phyloP scores from a whole-genome alignment of 2,797 vertebrate species.

The Rhabdophis nuchalis region DNA sequence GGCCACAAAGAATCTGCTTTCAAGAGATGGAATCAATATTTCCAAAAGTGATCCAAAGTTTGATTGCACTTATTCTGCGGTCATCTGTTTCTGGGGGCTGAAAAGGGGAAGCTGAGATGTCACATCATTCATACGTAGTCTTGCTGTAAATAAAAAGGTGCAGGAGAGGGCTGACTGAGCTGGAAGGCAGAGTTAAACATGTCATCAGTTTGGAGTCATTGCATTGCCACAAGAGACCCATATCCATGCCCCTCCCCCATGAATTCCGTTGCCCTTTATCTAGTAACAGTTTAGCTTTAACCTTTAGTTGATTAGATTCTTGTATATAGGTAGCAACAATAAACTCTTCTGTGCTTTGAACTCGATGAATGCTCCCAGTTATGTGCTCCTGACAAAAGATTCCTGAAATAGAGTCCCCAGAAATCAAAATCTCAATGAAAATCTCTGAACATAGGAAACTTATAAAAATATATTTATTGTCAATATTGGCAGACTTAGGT shows the following conservation, averaged over 20 bases:
- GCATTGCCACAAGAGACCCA: neutral
- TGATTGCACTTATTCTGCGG: neutral
- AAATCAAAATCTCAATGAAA: neutral
- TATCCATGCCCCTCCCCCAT: neutral
- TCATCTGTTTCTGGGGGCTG: neutral
- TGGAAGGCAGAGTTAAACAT: neutral
- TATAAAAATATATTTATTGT: neutral
- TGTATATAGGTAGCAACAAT: neutral
- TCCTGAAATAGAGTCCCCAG: neutral
- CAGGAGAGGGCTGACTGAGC: neutral
- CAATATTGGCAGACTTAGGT: neutral
- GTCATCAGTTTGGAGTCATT: neutral
- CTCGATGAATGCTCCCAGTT: neutral
- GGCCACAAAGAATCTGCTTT: neutral
- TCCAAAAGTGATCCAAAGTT: neutral
- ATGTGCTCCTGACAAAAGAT: neutral
- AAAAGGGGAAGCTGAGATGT: neutral
- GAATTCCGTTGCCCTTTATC: neutral
- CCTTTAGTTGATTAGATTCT: neutral
- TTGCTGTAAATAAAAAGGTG: neutral
- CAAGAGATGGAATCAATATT: neutral
- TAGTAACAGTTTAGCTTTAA: neutral
- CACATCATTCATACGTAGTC: neutral
- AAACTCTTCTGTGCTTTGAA: neutral
- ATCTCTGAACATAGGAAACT: neutral